These are phyloP conservation scores for Herminia tarsipennalis DNA, from an alignment of 2,888 invertebrate genomes.

Conservation along the genomic window DNA sequence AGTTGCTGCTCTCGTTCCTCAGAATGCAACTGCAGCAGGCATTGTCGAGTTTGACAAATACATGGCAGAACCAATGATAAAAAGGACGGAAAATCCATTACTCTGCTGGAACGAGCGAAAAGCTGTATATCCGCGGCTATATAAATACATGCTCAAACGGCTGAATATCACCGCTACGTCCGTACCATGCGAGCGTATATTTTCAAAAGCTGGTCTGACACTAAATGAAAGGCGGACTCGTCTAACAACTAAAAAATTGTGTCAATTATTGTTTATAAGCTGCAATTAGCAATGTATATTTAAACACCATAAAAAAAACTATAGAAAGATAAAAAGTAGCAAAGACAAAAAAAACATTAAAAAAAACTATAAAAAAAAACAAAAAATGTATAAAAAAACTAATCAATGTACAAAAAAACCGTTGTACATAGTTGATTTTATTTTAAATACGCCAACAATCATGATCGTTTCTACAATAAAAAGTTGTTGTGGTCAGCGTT, in stretches of 20 bases:
- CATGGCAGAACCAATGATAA: constrained; percentile 20
- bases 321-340: too few species aligned
- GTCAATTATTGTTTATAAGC: constrained; percentile 6
- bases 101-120: constrained; percentile 5
- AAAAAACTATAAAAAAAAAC: neutral
- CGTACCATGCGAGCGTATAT: constrained; percentile 5
- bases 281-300: too few species aligned
- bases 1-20: constrained; percentile 13
- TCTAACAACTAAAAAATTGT: constrained; percentile 4
- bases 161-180: constrained; percentile 9
- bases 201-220: constrained; percentile 3
- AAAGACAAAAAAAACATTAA: too few species aligned
- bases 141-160: constrained; percentile 6
- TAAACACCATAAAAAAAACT: too few species aligned
- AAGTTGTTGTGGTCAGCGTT: too few species aligned
- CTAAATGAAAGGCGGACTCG: constrained; percentile 3
- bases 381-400: neutral
- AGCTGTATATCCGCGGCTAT: constrained; percentile 3
- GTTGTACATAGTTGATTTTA: too few species aligned
- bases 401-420: neutral
- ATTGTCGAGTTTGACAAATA: constrained; percentile 33
- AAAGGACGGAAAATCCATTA: constrained; percentile 19
- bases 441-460: neutral
- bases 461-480: too few species aligned
- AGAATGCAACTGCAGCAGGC: constrained; percentile 30